Conservation (phyloP, 1,140 invertebrate genomes). For the Caenorhabditis brenneri region DNA sequence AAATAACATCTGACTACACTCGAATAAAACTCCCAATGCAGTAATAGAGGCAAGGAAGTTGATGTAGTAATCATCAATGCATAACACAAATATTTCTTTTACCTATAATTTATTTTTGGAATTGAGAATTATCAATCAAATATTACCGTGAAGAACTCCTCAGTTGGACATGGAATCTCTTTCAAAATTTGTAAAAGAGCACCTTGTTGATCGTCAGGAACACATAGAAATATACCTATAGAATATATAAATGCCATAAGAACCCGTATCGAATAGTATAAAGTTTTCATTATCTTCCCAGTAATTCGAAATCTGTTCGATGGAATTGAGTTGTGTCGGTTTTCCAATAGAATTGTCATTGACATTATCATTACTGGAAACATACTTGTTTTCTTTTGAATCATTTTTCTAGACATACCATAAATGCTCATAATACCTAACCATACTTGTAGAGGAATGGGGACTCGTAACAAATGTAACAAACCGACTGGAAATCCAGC, state of each 20-base stretch:
- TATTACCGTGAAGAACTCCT: not conserved
- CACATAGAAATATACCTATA: not conserved
- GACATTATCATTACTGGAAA: conserved; percentile 19
- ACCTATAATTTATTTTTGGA: not conserved
- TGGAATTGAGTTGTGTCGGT: conserved; percentile 15
- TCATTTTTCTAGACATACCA: not conserved
- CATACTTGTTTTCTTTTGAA: not conserved
- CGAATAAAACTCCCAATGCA: not conserved
- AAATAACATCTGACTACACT: not conserved
- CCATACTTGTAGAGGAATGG: not conserved
- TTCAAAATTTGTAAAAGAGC: not conserved
- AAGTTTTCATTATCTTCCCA: not conserved
- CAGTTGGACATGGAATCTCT: not conserved
- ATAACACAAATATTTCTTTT: not conserved
- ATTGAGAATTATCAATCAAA: too few relatives aligned
- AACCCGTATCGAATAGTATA: not conserved
- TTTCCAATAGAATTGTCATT: conserved; percentile 5
- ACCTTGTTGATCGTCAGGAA: not conserved
- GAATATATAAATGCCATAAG: not conserved
- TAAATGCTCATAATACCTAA: not conserved
- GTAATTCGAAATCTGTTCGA: conserved; percentile 4
- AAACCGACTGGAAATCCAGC: conserved; percentile 16
- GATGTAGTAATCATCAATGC: not conserved
- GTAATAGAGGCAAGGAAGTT: not conserved
- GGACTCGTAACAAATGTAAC: not conserved